Evolutionary conservation across 2,113 vertebrate species (phyloP).

Genomic region (Apaloderma vittatum): DNA sequence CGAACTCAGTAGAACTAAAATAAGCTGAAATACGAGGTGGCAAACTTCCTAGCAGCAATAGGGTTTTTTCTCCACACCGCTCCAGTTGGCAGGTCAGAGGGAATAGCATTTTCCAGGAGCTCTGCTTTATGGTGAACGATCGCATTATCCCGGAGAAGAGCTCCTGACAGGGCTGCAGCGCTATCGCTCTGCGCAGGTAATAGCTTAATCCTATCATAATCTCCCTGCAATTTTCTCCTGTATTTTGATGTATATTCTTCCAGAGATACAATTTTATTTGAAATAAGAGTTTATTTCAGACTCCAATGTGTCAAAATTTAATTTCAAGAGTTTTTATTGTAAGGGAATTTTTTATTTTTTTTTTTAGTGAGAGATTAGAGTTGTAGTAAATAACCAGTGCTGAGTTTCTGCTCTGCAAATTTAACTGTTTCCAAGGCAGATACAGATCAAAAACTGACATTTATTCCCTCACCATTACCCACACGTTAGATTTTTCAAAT

Average conservation of each 20-base stretch:
- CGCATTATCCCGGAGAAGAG: neutral
- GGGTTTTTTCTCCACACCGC: neutral
- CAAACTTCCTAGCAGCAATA: neutral
- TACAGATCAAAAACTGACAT: conserved; percentile 16
- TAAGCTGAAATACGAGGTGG: neutral
- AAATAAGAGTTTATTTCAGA: conserved; percentile 31
- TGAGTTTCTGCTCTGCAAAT: neutral
- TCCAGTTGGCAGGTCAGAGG: neutral
- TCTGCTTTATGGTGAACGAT: neutral
- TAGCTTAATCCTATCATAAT: conserved; percentile 10
- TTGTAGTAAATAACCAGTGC: neutral
- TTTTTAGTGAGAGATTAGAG: neutral
- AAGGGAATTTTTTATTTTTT: neutral
- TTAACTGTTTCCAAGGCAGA: conserved; percentile 28
- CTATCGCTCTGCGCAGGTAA: neutral
- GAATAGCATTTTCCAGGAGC: neutral
- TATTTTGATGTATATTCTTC: conserved; percentile 36
- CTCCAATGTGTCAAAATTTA: conserved; percentile 36
- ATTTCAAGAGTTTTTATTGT: conserved; percentile 34
- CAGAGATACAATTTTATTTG: conserved; percentile 40
- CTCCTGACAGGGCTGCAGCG: neutral
- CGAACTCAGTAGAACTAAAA: neutral
- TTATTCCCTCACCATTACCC: conserved; percentile 2
- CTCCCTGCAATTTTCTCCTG: conserved; percentile 37
- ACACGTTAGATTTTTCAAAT: neutral